Conservation (phyloP, 2,113 vertebrate genomes). For the Peromyscus californicus region DNA sequence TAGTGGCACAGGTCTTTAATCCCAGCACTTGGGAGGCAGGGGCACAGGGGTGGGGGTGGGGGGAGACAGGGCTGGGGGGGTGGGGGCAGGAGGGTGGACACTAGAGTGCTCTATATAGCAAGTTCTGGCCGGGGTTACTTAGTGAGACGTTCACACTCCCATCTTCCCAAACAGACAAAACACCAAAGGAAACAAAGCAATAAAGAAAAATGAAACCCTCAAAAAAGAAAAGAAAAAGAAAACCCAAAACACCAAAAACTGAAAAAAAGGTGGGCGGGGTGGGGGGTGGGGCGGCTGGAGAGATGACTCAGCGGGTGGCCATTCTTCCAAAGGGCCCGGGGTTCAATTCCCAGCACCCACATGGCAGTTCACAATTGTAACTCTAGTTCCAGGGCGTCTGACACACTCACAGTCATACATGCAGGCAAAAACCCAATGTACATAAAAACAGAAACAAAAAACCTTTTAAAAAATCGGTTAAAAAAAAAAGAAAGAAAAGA, state of each 20-base stretch:
- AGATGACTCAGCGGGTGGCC: neutral
- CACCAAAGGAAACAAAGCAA: neutral
- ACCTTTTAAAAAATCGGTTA: neutral
- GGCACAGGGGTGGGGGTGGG: neutral
- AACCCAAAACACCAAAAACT: no score
- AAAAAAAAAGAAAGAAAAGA: neutral
- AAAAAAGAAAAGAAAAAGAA: no score
- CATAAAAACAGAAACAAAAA: neutral
- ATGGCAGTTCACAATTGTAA: neutral
- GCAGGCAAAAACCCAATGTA: neutral
- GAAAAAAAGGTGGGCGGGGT: no score
- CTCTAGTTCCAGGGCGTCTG: neutral
- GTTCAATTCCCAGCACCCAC: neutral
- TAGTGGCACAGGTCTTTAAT: neutral
- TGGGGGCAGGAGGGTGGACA: neutral
- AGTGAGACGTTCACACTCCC: neutral
- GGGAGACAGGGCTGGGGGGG: neutral
- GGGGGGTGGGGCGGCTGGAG: neutral
- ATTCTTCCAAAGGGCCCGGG: neutral
- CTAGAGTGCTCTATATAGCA: neutral
- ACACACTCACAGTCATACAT: neutral
- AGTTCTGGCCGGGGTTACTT: neutral
- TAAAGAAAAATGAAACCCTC: neutral
- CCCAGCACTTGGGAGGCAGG: neutral
- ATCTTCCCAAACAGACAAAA: neutral